Evolutionary conservation across 2,888 invertebrate species (phyloP).

Genomic region (Eupelmus urozonus): DNA sequence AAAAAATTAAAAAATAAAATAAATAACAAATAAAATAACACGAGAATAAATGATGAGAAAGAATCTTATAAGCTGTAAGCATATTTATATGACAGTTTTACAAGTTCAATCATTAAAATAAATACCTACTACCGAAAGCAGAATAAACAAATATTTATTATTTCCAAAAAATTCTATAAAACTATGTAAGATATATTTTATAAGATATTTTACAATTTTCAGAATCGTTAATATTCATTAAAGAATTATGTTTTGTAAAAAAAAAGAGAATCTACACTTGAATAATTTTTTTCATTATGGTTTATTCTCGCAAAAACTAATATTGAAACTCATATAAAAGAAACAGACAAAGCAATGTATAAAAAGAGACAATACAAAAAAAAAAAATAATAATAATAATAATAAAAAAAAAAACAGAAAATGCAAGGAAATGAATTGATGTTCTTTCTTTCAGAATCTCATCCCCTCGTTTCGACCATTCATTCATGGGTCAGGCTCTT

Average conservation of each 20-base stretch:
- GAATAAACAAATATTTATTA: too few species aligned
- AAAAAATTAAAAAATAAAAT: background rate
- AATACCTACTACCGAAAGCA: too few species aligned
- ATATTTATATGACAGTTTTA: too few species aligned
- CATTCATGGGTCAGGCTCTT: slow-evolving; percentile 78
- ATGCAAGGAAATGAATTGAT: slow-evolving; percentile 72
- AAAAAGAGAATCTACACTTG: too few species aligned
- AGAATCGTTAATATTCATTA: too few species aligned
- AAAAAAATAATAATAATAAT: too few species aligned
- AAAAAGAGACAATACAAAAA: slow-evolving; percentile 14
- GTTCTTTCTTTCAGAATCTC: slow-evolving; percentile 77
- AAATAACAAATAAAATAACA: background rate
- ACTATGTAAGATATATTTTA: too few species aligned
- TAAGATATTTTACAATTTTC: too few species aligned
- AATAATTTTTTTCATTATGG: slow-evolving; percentile 6
- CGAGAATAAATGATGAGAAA: background rate
- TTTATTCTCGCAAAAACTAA: background rate
- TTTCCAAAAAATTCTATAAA: too few species aligned
- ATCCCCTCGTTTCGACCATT: slow-evolving; percentile 77
- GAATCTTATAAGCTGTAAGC: background rate
- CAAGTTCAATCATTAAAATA: too few species aligned
- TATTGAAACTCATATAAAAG: background rate
- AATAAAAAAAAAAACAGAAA: background rate
- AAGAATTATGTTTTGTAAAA: too few species aligned
- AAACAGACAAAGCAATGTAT: slow-evolving; percentile 12